phyloP scores from a whole-genome alignment of 2,113 vertebrate genomes.

The Sciurus niger region DNA sequence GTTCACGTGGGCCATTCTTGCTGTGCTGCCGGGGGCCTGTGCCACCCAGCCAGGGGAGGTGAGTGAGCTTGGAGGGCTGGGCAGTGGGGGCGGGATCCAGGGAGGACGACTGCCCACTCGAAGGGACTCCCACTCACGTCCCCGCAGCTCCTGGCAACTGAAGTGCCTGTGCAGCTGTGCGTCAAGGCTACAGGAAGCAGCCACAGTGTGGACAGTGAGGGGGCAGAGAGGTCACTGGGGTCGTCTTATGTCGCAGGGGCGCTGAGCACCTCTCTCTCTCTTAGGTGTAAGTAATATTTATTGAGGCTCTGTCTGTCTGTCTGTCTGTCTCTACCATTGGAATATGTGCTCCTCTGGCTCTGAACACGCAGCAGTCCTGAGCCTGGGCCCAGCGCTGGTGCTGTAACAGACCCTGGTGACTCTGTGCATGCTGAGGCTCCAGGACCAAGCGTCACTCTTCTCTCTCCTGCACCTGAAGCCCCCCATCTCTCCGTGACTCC shows the following conservation, averaged over 20 bases:
- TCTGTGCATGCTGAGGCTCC: not conserved
- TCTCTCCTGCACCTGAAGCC: not conserved
- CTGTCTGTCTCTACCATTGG: not conserved
- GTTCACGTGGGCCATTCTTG: accelerated
- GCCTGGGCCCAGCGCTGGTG: not conserved
- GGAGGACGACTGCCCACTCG: accelerated
- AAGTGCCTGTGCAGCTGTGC: not conserved
- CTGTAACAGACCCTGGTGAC: not conserved
- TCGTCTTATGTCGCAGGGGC: too few relatives aligned
- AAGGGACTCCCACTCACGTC: not conserved
- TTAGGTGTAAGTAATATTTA: not conserved
- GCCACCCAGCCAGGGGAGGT: accelerated
- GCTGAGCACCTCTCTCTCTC: too few relatives aligned
- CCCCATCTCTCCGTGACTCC: too few relatives aligned
- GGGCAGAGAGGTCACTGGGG: not conserved
- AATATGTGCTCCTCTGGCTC: not conserved
- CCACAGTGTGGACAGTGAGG: too few relatives aligned
- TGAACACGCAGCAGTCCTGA: not conserved
- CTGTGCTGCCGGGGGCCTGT: accelerated
- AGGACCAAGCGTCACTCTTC: too few relatives aligned
- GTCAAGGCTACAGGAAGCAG: not conserved
- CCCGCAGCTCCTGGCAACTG: too few relatives aligned
- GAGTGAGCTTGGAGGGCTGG: not conserved
- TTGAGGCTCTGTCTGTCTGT: not conserved
- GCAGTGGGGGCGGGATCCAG: accelerated